Percentiles rank a stretch among this genome's conserved stretches.
Evolutionary conservation across 1,140 invertebrate species (phyloP).

Genomic region (Nixonia krombeini): DNA sequence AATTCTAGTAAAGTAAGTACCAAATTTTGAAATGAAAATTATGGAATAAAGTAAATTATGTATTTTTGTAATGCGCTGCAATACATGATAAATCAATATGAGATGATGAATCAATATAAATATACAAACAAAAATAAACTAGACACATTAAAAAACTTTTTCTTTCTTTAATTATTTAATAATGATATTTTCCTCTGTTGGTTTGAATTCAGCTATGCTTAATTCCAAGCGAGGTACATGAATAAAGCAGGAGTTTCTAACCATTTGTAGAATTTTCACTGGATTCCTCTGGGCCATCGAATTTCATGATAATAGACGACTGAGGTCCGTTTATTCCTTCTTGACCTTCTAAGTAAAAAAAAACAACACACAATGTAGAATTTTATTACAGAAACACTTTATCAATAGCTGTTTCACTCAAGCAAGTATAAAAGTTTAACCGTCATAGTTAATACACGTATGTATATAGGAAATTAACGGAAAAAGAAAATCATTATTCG

Average conservation of each 20-base stretch:
- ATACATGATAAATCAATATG: slow-evolving; percentile 1
- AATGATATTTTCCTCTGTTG: neutral
- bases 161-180: neutral
- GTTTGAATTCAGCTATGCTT: neutral
- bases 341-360: slow-evolving; percentile 48
- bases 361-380: slow-evolving; percentile 42
- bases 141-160: slow-evolving; percentile 10
- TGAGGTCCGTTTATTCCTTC: slow-evolving; percentile 53
- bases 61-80: too few relatives aligned
- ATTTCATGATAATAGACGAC: slow-evolving; percentile 56
- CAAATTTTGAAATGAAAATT: too few relatives aligned
- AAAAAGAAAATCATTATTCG: slow-evolving; percentile 12
- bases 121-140: neutral
- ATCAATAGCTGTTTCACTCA: slow-evolving; percentile 3
- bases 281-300: slow-evolving; percentile 59
- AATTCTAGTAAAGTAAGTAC: too few relatives aligned
- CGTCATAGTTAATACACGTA: neutral
- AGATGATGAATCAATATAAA: neutral
- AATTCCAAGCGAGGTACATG: neutral
- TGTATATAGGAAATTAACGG: neutral
- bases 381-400: neutral
- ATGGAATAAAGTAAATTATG: too few relatives aligned
- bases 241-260: slow-evolving; percentile 23
- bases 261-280: slow-evolving; percentile 57
- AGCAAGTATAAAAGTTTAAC: slow-evolving; percentile 6